phyloP scores from a whole-genome alignment of 1,140 invertebrate species.

The Saccostrea glomerata region DNA sequence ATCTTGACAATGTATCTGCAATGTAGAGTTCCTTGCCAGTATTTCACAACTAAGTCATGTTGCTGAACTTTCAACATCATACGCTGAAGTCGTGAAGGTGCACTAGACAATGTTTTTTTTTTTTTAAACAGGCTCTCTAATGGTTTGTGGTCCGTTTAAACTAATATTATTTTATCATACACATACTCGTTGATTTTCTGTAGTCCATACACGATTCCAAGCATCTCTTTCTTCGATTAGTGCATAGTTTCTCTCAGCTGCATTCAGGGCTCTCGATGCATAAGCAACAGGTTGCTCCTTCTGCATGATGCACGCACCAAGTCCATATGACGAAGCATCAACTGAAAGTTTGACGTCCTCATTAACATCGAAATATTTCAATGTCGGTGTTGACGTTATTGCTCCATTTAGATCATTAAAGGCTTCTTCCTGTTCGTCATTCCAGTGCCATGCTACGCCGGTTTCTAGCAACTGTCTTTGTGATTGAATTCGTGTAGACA shows the following conservation, averaged over 20 bases:
- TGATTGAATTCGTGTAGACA: conserved; percentile 32
- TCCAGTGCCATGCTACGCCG: no score
- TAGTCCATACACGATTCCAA: no score
- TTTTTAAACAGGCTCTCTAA: conserved; percentile 60
- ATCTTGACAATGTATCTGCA: no score
- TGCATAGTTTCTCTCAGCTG: no score
- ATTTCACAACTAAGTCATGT: no score
- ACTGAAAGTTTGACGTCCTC: conserved; percentile 63
- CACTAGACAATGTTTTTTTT: conserved; percentile 76
- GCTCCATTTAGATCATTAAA: conserved; percentile 55
- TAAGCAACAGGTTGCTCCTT: conserved; percentile 67
- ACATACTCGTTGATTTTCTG: conserved; percentile 52
- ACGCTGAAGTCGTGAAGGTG: conserved; percentile 76
- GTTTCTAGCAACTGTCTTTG: conserved; percentile 43
- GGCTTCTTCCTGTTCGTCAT: conserved; percentile 44
- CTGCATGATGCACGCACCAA: conserved; percentile 78
- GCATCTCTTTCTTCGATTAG: no score
- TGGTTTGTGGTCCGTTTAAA: conserved; percentile 54
- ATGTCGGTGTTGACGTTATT: conserved; percentile 42
- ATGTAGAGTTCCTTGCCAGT: no score
- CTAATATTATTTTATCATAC: conserved; percentile 46
- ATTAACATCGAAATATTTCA: conserved; percentile 72
- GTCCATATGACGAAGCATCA: conserved; percentile 66
- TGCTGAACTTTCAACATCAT: conserved; percentile 78
- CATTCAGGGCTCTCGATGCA: no score